Base-by-base conservation (phyloP, 2,888 invertebrate species). In the Cantharis rustica region DNA sequence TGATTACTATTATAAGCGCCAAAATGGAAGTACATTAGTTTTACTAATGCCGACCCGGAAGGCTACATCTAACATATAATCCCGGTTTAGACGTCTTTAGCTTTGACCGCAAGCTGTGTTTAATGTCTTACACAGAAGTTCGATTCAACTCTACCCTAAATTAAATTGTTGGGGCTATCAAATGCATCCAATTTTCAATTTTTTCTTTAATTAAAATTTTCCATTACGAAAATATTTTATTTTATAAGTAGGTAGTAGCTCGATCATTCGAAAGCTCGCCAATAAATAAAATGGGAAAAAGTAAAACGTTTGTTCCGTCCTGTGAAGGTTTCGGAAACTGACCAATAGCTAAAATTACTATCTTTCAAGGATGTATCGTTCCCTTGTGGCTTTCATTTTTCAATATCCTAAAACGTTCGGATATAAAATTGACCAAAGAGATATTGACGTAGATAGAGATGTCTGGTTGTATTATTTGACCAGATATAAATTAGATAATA, bases 341-440 rank as follows among this genome's bases (percentile, higher is more conserved):
- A 77, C 83, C 81, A 81, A 75, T 79, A 81, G 82, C 74, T 69
- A 73, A 70, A 70, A 76, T 73, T 66, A 73, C 83, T 84, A 84
- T 84, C 84, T 85, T 78, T 77, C 74, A 81, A 84, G 82, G 85
- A 86, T 86, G 86, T 84, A 86, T 86, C 85, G 85, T 79, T 86
- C 86, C 86, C 86, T 82, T 79, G 86, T 82, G 86, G 84, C 85
- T 80, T 84, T 87, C 86, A 87, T 87, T 86, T 87, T 87, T 87
- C 87, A 86, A 86, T 86, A 86, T 86, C 86, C 85, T 85, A 86
- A 86, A 86, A 86, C 84, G 87, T 84, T 85, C 83, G 83, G 84
- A 85, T 86, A 85, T 84, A 84, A 86, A 86, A 86, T 86, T 86
- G 86, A 85, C 85, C 85, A 83, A 83, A 83, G 82, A 82, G 82